Percentiles rank a stretch among this genome's conserved stretches.
These are phyloP conservation scores for Scaptomyza polygonia DNA, from an alignment of 2,888 invertebrate genomes.

Conservation along the genomic window DNA sequence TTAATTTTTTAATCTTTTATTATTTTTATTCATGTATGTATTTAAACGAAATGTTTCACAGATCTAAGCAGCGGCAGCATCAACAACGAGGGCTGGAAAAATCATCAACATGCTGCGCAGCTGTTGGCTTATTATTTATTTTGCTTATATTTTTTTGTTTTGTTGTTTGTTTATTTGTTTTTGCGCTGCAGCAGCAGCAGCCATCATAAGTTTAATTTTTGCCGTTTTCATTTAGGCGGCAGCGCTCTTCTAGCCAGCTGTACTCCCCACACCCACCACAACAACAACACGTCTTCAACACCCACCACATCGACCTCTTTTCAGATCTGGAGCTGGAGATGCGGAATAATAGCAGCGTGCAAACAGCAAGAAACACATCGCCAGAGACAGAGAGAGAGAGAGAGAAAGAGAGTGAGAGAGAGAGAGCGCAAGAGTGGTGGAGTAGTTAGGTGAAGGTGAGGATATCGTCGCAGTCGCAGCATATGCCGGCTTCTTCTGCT, in stretches of 20 bases:
- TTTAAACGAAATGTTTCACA: constrained; percentile 8
- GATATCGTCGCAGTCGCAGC: constrained; percentile 63
- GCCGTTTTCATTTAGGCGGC: constrained; percentile 63
- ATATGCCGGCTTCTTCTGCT: constrained; percentile 82
- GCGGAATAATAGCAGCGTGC: constrained; percentile 41
- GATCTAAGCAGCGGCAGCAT: background rate
- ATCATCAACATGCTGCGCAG: constrained; percentile 53
- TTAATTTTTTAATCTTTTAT: constrained; percentile 68
- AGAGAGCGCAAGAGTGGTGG: background rate
- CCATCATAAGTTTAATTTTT: constrained; percentile 69
- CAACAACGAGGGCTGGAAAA: constrained; percentile 31
- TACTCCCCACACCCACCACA: constrained; percentile 1
- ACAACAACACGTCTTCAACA: constrained; percentile 50
- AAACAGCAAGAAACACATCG: constrained; percentile 9
- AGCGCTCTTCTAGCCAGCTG: constrained; percentile 56
- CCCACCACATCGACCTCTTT: constrained; percentile 79
- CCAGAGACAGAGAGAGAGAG: background rate
- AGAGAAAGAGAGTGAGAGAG: background rate
- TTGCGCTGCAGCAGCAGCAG: constrained; percentile 31
- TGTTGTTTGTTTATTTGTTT: constrained; percentile 47
- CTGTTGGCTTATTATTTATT: constrained; percentile 77
- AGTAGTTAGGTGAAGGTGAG: background rate
- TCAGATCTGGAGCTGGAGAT: constrained; percentile 68
- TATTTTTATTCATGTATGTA: too few species aligned
- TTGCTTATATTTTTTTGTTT: constrained; percentile 47